Evolutionary conservation across 2,888 invertebrate genomes (phyloP), one percentile per base, ranked within the genome.

Genomic region (Cryptophagus acutangulus): DNA sequence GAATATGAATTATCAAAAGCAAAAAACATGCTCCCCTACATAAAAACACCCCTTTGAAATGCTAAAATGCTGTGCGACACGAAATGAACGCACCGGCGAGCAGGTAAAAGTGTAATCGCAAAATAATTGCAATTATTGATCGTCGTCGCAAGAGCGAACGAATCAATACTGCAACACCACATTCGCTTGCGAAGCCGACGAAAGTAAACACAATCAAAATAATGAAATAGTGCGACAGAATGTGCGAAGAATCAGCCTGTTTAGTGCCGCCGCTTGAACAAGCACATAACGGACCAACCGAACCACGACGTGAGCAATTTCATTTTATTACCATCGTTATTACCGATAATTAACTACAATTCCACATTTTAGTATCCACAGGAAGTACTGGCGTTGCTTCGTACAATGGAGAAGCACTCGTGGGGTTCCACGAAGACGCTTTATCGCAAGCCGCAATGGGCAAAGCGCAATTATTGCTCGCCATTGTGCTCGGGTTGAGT

Each of bases 371-470:
- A 37, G 49, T 55, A 30, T 49, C 56, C 18, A 41, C 49, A 6
- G 49, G 55, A 17, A 54, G 46, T 18, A 56, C 54, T 37, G 53
- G 48, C 16, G 55, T 51, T 30, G 51, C 52, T 3, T 52, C 54
- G 14, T 47, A 57, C 33, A 58, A 53, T 43, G 67, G 68, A 9
- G 67, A 67, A 49, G 67, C 66, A 2, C 70, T 84, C 14, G 81
- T 84, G 33, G 84, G 84, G 64, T 85, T 85, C 65, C 85, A 86
- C 57, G 84, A 85, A 51, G 84, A 86, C 58, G 85, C 85, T 1
- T 71, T 85, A 9, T 75, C 80, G 57, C 84, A 85, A 79, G 82
- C 84, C 26, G 83, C 84, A 1, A 81, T 80, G 46, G 86, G 86
- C 2, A 71, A 78, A 33, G 80, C 82, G 41, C 86, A 86, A 63